Percentiles rank a stretch among this genome's conserved stretches.
Conservation (phyloP, 2,113 vertebrate genomes). For the Hemicordylus capensis region DNA sequence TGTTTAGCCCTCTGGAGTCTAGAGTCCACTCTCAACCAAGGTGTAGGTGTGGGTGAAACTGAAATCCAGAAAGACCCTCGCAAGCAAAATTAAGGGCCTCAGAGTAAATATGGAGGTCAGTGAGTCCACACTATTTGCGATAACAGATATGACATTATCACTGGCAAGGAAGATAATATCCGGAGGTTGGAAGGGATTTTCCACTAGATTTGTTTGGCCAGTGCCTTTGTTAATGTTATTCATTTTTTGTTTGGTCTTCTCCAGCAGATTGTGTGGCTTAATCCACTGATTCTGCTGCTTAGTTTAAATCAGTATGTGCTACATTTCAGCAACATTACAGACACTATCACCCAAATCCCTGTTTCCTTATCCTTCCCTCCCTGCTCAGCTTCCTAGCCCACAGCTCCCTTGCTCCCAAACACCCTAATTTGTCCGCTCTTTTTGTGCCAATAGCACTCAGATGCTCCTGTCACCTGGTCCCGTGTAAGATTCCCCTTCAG, state of each 20-base stretch:
- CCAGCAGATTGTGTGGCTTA: neutral
- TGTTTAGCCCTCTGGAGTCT: conserved; percentile 16
- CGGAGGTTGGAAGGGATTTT: neutral
- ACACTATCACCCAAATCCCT: neutral
- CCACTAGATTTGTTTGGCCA: neutral
- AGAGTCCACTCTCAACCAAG: neutral
- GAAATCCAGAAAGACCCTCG: conserved; percentile 1
- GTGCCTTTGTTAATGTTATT: neutral
- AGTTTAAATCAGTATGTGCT: neutral
- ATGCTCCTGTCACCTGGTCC: neutral
- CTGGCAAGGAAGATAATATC: neutral
- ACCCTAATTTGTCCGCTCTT: neutral
- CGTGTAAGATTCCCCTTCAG: neutral
- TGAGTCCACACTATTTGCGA: neutral
- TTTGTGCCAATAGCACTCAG: neutral
- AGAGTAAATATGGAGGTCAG: neutral
- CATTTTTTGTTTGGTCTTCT: neutral
- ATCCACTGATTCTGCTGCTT: neutral
- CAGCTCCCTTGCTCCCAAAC: neutral
- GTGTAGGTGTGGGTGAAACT: neutral
- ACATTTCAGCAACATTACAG: neutral
- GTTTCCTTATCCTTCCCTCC: neutral
- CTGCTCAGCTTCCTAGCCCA: neutral
- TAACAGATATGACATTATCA: neutral
- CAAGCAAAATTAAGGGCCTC: neutral